Percentiles rank a stretch among this genome's conserved stretches.
phyloP scores from a whole-genome alignment of 2,797 vertebrate genomes.

The Tragelaphus oryx region DNA sequence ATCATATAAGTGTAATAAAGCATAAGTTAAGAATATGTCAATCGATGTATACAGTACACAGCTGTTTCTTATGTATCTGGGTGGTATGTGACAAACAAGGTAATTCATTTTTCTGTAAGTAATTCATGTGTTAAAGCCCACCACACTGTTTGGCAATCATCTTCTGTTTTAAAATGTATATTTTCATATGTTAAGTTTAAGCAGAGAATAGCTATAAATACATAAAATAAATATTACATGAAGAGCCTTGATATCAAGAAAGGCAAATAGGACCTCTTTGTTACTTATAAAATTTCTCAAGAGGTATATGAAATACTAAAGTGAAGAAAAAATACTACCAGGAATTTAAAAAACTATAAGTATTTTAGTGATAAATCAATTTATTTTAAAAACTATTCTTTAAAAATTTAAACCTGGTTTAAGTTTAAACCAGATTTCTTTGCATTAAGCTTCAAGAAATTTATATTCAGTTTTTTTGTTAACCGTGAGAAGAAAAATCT shows the following conservation, averaged over 20 bases:
- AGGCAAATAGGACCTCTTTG: background rate
- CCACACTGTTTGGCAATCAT: slow-evolving; percentile 3
- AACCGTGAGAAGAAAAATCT: background rate
- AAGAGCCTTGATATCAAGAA: slow-evolving; percentile 8
- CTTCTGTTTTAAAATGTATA: slow-evolving; percentile 37
- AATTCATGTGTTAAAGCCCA: slow-evolving; percentile 36
- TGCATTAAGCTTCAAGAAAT: slow-evolving; percentile 32
- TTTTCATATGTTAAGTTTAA: slow-evolving; percentile 24
- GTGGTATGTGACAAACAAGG: background rate
- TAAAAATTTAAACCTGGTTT: background rate
- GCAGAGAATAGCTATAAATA: slow-evolving; percentile 19
- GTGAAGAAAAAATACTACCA: slow-evolving; percentile 29
- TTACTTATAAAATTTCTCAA: slow-evolving; percentile 29
- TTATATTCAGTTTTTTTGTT: slow-evolving; percentile 27
- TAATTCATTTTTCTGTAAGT: slow-evolving; percentile 34
- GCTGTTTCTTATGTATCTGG: background rate
- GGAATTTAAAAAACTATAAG: background rate
- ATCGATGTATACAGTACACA: slow-evolving; percentile 12
- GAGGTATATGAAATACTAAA: background rate
- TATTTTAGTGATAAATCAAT: background rate
- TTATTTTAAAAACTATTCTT: background rate
- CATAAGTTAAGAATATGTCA: slow-evolving; percentile 45
- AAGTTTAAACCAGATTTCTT: slow-evolving; percentile 38
- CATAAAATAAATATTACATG: background rate
- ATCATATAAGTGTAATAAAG: background rate